These are phyloP conservation scores for Diorhabda carinulata DNA, from an alignment of 1,140 invertebrate genomes.

Conservation along the genomic window DNA sequence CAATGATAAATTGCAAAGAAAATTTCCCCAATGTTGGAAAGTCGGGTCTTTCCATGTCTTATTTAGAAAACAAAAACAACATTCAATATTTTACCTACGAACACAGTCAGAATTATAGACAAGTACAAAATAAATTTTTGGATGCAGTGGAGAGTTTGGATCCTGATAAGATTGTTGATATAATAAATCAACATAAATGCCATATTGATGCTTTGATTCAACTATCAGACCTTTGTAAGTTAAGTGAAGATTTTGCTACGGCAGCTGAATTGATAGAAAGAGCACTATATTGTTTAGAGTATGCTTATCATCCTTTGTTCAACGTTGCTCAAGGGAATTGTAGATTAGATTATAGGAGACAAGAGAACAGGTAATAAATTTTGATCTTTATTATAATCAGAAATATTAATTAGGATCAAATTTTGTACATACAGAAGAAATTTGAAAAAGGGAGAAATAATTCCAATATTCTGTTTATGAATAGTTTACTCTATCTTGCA, in stretches of 20 bases:
- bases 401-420: background rate
- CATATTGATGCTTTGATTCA: slow-evolving; percentile 85
- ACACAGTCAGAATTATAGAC: slow-evolving; percentile 73
- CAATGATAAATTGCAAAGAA: slow-evolving; percentile 64
- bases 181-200: slow-evolving; percentile 74
- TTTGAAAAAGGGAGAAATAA: too few relatives aligned
- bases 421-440: too few relatives aligned
- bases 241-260: slow-evolving; percentile 75
- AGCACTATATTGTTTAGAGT: slow-evolving; percentile 73
- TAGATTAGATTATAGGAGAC: slow-evolving; percentile 73
- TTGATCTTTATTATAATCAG: background rate
- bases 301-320: slow-evolving; percentile 76
- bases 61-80: slow-evolving; percentile 52
- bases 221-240: slow-evolving; percentile 74
- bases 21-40: slow-evolving; percentile 65
- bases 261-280: slow-evolving; percentile 76
- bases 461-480: too few relatives aligned
- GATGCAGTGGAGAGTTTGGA: slow-evolving; percentile 75
- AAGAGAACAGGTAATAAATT: slow-evolving; percentile 69
- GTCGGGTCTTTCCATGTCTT: slow-evolving; percentile 69
- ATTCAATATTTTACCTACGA: slow-evolving; percentile 73
- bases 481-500: too few relatives aligned
- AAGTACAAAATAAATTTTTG: slow-evolving; percentile 68
- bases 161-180: slow-evolving; percentile 75
- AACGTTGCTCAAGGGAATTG: slow-evolving; percentile 71